Percentiles rank a stretch among this genome's conserved stretches.
phyloP scores from a whole-genome alignment of 2,113 vertebrate genomes.

The Corythornis cristatus region DNA sequence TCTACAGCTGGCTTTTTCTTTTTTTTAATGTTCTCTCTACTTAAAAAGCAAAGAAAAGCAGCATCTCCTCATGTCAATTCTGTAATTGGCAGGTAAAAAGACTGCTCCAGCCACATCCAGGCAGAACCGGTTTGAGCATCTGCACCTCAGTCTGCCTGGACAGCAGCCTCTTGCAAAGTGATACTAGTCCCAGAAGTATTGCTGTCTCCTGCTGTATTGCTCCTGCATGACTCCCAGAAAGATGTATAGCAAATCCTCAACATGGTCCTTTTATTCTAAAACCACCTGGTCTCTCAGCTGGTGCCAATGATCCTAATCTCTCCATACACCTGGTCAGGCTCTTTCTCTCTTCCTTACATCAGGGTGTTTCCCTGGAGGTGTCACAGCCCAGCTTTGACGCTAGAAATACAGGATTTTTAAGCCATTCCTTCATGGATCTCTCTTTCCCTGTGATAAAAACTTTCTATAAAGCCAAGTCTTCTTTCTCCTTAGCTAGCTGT shows the following conservation, averaged over 20 bases:
- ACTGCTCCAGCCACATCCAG: background rate
- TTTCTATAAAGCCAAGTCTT: background rate
- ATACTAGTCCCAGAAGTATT: background rate
- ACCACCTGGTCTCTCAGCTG: background rate
- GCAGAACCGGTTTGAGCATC: background rate
- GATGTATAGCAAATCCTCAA: background rate
- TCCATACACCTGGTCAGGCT: background rate
- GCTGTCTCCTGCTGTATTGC: background rate
- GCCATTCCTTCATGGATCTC: background rate
- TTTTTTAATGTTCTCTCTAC: background rate
- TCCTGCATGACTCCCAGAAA: background rate
- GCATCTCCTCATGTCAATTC: background rate
- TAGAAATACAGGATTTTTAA: background rate
- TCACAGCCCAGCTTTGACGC: background rate
- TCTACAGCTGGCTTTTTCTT: background rate
- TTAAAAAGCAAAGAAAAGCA: background rate
- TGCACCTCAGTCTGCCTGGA: background rate
- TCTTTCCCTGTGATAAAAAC: background rate
- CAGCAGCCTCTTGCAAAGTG: background rate
- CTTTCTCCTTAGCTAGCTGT: background rate
- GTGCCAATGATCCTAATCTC: background rate
- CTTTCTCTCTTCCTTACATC: background rate
- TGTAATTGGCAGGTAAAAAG: background rate
- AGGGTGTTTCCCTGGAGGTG: background rate
- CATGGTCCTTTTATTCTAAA: background rate